phyloP scores from a whole-genome alignment of 2,888 invertebrate genomes.

The Tholera decimalis region DNA sequence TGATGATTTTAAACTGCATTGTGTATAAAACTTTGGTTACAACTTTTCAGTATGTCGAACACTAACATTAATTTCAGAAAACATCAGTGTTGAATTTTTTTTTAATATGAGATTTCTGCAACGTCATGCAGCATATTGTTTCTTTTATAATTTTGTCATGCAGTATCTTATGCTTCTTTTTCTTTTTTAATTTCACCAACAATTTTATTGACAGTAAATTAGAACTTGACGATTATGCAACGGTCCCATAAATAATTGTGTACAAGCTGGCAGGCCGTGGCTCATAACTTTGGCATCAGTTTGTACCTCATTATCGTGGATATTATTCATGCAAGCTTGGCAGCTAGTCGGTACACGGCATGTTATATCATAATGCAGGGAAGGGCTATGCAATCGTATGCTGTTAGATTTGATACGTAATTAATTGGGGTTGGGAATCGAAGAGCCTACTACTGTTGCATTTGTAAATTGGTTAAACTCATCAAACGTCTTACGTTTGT shows the following conservation, averaged over 20 bases:
- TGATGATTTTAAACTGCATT: not conserved
- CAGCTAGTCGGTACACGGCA: conserved; percentile 68
- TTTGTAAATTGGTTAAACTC: not conserved
- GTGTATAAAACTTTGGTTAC: no score
- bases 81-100: not conserved
- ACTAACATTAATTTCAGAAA: no score
- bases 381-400: conserved; percentile 34
- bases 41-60: no score
- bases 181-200: not conserved
- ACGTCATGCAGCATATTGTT: no score
- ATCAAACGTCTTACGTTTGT: not conserved
- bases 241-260: conserved; percentile 51
- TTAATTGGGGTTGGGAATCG: conserved; percentile 6
- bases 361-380: conserved; percentile 78
- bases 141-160: no score
- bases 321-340: conserved; percentile 80
- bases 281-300: conserved; percentile 71
- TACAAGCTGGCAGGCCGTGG: conserved; percentile 41
- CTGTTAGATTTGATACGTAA: conserved; percentile 5
- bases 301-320: conserved; percentile 74
- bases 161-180: not conserved
- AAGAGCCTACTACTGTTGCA: not conserved
- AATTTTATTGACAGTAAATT: conserved; percentile 14
- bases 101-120: not conserved
- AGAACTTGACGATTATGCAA: conserved; percentile 31